Evolutionary conservation across 2,888 invertebrate species (phyloP).

Genomic region (Nymphalis polychloros): DNA sequence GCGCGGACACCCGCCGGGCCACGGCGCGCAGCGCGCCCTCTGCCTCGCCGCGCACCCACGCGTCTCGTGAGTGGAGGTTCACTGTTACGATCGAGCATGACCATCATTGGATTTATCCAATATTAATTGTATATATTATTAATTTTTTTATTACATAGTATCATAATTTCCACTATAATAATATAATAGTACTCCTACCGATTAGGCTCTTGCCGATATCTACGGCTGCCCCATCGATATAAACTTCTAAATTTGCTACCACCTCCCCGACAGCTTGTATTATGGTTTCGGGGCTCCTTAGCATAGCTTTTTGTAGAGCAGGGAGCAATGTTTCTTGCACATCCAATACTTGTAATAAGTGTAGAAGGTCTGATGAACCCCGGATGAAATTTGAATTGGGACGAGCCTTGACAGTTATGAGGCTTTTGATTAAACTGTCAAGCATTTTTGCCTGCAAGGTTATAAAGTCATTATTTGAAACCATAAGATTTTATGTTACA

Average conservation of each 20-base stretch:
- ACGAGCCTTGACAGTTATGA: constrained; percentile 88
- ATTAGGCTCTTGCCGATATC: constrained; percentile 92
- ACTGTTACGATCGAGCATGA: constrained; percentile 62
- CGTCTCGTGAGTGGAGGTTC: constrained; percentile 93
- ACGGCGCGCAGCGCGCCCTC: constrained; percentile 87
- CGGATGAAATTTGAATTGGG: constrained; percentile 86
- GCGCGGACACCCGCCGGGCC: constrained; percentile 87
- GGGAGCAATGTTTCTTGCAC: constrained; percentile 90
- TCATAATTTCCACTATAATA: neutral
- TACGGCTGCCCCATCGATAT: constrained; percentile 88
- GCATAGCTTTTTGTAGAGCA: constrained; percentile 93
- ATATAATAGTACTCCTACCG: constrained; percentile 67
- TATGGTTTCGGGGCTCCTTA: constrained; percentile 96
- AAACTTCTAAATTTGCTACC: constrained; percentile 85
- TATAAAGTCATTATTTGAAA: neutral
- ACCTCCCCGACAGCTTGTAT: constrained; percentile 90
- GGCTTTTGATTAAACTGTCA: constrained; percentile 88
- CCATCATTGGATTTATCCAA: no score
- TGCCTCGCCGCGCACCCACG: constrained; percentile 87
- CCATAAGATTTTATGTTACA: no score
- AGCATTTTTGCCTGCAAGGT: constrained; percentile 81
- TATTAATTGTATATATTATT: no score
- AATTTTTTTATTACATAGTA: no score
- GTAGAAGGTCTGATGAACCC: constrained; percentile 85
- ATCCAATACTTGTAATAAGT: constrained; percentile 83